Conservation (phyloP, 2,797 vertebrate genomes). For the Melanogrammus aeglefinus region DNA sequence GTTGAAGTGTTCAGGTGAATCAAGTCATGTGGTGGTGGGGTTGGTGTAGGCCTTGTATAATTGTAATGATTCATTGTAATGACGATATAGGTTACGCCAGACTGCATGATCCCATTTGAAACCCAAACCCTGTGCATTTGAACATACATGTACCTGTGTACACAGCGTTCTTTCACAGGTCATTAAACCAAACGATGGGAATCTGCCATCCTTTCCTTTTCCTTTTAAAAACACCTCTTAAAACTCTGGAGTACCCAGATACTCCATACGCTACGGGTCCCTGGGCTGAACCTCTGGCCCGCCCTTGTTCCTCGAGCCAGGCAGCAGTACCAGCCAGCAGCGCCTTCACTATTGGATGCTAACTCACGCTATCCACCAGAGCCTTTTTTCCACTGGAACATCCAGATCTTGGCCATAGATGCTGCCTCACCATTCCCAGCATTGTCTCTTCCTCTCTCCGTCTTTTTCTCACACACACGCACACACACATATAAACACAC, state of each 20-base stretch:
- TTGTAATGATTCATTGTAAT: too few relatives aligned
- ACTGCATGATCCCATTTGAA: neutral
- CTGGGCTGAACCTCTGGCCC: neutral
- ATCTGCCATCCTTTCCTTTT: neutral
- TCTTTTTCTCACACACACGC: slow-evolving; percentile 17
- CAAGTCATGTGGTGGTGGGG: neutral
- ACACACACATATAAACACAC: neutral
- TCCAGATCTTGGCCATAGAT: slow-evolving; percentile 48
- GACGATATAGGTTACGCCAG: neutral
- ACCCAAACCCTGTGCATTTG: too few relatives aligned
- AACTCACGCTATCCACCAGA: slow-evolving; percentile 48
- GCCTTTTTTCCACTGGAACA: slow-evolving; percentile 60
- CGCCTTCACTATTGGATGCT: slow-evolving; percentile 45
- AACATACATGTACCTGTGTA: neutral
- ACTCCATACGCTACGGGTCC: neutral
- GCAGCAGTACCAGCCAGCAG: slow-evolving; percentile 20
- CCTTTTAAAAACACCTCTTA: neutral
- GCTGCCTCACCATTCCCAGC: slow-evolving; percentile 36
- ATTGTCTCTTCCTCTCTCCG: slow-evolving; percentile 22
- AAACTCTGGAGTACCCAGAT: neutral
- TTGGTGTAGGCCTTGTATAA: too few relatives aligned
- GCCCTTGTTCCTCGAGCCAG: neutral
- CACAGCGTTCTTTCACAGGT: neutral
- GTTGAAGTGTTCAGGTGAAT: neutral
- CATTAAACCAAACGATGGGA: neutral